Base-by-base conservation (phyloP, 2,797 vertebrate genomes). In the Rhinoraja longicauda region DNA sequence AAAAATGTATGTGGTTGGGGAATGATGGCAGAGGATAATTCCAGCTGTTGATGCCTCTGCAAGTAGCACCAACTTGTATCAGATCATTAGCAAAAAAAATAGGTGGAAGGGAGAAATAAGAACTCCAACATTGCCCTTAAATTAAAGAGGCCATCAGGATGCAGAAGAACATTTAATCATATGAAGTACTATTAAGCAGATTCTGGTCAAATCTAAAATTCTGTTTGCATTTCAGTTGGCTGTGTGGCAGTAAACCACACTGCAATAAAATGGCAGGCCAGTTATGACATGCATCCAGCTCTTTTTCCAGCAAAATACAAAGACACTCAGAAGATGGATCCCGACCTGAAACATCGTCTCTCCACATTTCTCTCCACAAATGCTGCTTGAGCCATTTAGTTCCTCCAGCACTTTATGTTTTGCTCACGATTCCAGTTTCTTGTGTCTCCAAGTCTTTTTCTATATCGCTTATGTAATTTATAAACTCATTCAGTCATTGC, bases 251-350 rank as follows among this genome's bases (percentile, higher is more conserved):
- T 8, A 72, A 21, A 72, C 7, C 88, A 36, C 64, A 72, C 6
- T n/a, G 19, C 86, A 72, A 72, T 19, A 9, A 90, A 90, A 72
- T 90, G 64, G 36, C 88, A 90, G 8, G 62, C 88, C 88, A 24
- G 45, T 53, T 53, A 53, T 53, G 45, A 53, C 45, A 5, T 53
- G 45, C 45, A 53, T 53, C 5, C 45, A 53, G 45, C 45, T 53
- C 5, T 53, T 53, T 53, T 5, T 53, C 45, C 4, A 53, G 45
- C 45, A 53, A 53, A 53, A 53, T 53, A 53, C 45, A 53, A 53
- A 53, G 45, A 5, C 45, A 53, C 4, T 53, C 45, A 53, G 45
- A 53, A 53, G 4, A 53, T 53, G 45, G 45, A 53, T 53, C 45
- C 45, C 5, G 45, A 53, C 45, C 45, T 53, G 45, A 53, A 53